Evolutionary conservation across 2,797 vertebrate species (phyloP).

Genomic region (Bradypodion ventrale): DNA sequence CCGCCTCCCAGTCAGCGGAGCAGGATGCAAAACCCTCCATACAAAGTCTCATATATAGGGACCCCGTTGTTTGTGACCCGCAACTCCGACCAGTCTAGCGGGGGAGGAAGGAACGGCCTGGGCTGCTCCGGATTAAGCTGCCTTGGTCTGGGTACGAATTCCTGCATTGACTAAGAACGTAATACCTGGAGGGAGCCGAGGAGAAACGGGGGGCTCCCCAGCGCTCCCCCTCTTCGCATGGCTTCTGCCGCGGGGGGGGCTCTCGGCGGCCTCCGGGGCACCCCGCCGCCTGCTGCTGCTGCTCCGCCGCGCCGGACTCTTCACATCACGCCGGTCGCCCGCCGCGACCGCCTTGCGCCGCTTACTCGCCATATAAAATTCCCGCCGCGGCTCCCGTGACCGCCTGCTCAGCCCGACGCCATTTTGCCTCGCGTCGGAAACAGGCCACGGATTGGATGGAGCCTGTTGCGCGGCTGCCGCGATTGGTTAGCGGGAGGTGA

Average conservation of each 20-base stretch:
- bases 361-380: constrained; percentile 1
- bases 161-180: no score
- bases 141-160: no score
- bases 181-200: not conserved
- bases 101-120: no score
- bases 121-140: no score
- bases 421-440: not conserved
- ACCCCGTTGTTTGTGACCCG: no score
- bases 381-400: accelerated
- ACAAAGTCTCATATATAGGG: no score
- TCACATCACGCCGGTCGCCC: not conserved
- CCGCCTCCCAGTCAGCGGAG: no score
- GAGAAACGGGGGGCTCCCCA: not conserved
- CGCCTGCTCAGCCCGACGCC: not conserved
- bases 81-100: no score
- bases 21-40: no score
- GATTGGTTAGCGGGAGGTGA: not conserved
- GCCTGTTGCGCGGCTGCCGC: not conserved
- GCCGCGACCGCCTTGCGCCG: not conserved
- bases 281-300: not conserved
- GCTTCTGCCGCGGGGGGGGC: not conserved
- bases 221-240: not conserved
- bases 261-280: not conserved
- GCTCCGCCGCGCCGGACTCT: not conserved
- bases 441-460: not conserved